These are phyloP conservation scores for Reticulitermes speratus DNA, from an alignment of 1,140 invertebrate genomes.

Conservation along the genomic window DNA sequence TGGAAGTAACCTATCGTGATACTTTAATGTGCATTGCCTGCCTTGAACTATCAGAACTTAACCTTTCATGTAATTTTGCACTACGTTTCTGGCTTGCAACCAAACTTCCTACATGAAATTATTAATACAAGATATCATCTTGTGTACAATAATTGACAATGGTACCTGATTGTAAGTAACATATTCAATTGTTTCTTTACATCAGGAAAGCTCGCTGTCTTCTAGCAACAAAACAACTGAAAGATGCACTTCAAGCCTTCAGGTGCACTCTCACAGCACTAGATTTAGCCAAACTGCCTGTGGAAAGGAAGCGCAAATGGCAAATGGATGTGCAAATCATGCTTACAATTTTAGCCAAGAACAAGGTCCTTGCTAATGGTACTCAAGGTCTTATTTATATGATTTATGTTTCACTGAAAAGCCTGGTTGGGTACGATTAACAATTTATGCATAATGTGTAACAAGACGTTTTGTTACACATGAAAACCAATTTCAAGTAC, in stretches of 20 bases:
- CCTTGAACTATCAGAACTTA: neutral
- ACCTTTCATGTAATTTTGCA: neutral
- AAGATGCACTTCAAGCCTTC: constrained; percentile 65
- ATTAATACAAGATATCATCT: neutral
- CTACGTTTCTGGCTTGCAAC: neutral
- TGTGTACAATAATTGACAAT: neutral
- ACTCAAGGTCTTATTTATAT: neutral
- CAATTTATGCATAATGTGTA: too few species aligned
- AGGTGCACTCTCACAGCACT: constrained; percentile 62
- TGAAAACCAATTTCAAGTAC: too few species aligned
- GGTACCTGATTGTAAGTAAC: neutral
- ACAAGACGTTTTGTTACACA: too few species aligned
- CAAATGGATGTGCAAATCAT: constrained; percentile 69
- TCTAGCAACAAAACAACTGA: constrained; percentile 66
- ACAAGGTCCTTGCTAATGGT: constrained; percentile 40
- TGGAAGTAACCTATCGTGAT: too few species aligned
- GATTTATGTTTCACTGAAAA: too few species aligned
- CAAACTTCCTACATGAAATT: neutral
- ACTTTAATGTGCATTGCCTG: neutral
- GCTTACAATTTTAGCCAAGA: constrained; percentile 62
- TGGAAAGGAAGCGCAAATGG: constrained; percentile 64
- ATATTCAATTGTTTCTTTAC: neutral
- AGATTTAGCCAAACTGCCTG: constrained; percentile 62
- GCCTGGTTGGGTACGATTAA: too few species aligned
- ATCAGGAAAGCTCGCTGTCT: constrained; percentile 65